phyloP scores from a whole-genome alignment of 92 coral and sea anemone species.

The Nematostella vectensis region DNA sequence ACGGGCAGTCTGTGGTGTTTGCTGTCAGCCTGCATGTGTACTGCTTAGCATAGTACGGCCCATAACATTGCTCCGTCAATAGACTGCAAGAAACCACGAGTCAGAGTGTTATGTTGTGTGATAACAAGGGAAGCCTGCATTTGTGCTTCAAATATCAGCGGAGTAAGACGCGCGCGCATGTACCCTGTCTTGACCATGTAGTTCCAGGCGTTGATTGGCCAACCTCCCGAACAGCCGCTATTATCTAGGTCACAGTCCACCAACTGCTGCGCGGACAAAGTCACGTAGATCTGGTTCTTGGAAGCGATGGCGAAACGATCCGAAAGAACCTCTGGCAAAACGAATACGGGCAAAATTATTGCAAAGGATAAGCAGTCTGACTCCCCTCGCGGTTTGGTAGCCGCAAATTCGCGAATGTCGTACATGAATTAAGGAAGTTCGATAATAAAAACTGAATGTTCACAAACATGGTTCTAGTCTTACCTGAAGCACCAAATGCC shows the following conservation, averaged over 20 bases:
- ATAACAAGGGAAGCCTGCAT: not conserved
- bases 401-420: too few species aligned
- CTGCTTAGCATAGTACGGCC: conserved; percentile 43
- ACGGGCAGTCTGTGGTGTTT: conserved; percentile 28
- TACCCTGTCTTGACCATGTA: conserved; percentile 66
- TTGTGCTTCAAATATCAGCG: too few species aligned
- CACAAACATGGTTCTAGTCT: too few species aligned
- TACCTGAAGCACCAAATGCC: conserved; percentile 91
- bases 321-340: conserved; percentile 50
- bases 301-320: conserved; percentile 73
- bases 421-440: too few species aligned
- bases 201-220: conserved; percentile 67
- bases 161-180: too few species aligned
- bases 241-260: conserved; percentile 62
- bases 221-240: conserved; percentile 61
- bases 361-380: not conserved
- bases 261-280: conserved; percentile 70
- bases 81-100: conserved; percentile 33
- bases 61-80: conserved; percentile 57
- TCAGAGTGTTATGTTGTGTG: too few species aligned
- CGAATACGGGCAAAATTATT: not conserved
- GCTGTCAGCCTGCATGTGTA: conserved; percentile 33
- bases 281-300: conserved; percentile 42
- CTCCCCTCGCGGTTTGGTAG: too few species aligned
- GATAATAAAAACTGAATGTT: too few species aligned